Base-by-base conservation (phyloP, 2,888 invertebrate genomes). In the Danaus chrysippus region DNA sequence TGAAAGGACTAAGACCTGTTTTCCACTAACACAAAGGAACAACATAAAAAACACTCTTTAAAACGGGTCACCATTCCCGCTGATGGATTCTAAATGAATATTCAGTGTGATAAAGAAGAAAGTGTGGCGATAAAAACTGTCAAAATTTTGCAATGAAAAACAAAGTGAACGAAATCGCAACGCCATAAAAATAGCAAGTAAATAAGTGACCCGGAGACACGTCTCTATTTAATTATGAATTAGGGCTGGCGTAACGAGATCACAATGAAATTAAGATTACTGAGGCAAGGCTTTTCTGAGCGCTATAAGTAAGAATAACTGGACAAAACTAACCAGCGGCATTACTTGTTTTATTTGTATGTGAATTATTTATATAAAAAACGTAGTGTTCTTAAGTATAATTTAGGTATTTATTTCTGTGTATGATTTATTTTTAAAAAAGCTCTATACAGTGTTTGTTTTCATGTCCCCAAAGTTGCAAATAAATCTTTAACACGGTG, bases 181-280 rank as follows among this genome's bases (percentile, higher is more conserved):
- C 83, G 82, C 82, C 85, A 86, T 85, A 84, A 87, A 64, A 86
- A 87, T 84, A 82, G 81, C 82, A 86, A 86, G 87, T 86, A 88
- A 89, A 89, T 87, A 87, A 87, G 79, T 80, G 80, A 75, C 74
- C 74, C 75, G 77, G 83, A 83, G 87, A 84, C 86, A 84, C 81
- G 84, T 83, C 83, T 83, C 86, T 87, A 84, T 87, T 91, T 90
- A 89, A 90, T 90, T 90, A 89, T 90, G 88, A 90, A 89, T 88
- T 87, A 90, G 82, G 85, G 85, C 78, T 82, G 78, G 79, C 83
- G 88, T 87, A 89, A 89, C 85, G 86, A 88, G 89, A 90, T 89
- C 89, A 86, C 88, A 88, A 85, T 84, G 84, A 88, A 89, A 90
- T 90, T 88, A 89, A 90, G 90, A 90, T 90, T 90, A 90, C 88